Base-by-base conservation (phyloP, 53 echinoderm and acorn worm genomes). In the Astropecten irregularis region DNA sequence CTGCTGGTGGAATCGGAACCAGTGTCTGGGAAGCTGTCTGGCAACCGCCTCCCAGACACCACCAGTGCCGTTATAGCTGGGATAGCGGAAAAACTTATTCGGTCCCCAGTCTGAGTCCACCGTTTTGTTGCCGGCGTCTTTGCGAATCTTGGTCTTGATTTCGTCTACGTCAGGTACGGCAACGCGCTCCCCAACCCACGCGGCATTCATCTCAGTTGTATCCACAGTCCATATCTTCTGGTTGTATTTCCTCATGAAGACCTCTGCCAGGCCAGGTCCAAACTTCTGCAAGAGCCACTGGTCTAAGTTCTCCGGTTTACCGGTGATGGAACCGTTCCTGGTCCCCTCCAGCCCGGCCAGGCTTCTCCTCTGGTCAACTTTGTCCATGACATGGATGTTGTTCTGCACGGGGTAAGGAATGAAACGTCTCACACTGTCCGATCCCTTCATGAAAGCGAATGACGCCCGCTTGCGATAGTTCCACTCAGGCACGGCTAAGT, bases 191-290 rank as follows among this genome's bases (percentile, higher is more conserved):
- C 82, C 82, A 30, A 82, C 44, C 82, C 82, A 82, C 22, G 49
- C 36, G 7, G 65, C 65, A 26, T 82, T 82, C 82, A 82, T 66
- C 23, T 66, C 49, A 13, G 28, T 66, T 14, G 82, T 49, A 13
- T 82, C 52, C 16, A 82, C 15, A 10, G 82, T 82, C 82, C 82
- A 82, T 29, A 67, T 4, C 40, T 69, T 69, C 33, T 19, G 35
- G 59, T 84, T 84, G 29, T 84, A 83, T 47, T 83, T 83, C 23
- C 83, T 83, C 83, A 83, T 83, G 52, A 83, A 83, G 40, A 84
- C 31, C 3, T 84, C 58, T 15, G 39, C 22, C 23, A 84, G 66
- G 10, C 84, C 84, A 1, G 4, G 4, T 2, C 70, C 84, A 25
- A 84, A 84, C 21, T 54, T 55, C 39, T 69, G 68, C 25, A 83